Evolutionary conservation across 2,113 vertebrate species (phyloP).

Genomic region (Paradoxurus hermaphroditus): DNA sequence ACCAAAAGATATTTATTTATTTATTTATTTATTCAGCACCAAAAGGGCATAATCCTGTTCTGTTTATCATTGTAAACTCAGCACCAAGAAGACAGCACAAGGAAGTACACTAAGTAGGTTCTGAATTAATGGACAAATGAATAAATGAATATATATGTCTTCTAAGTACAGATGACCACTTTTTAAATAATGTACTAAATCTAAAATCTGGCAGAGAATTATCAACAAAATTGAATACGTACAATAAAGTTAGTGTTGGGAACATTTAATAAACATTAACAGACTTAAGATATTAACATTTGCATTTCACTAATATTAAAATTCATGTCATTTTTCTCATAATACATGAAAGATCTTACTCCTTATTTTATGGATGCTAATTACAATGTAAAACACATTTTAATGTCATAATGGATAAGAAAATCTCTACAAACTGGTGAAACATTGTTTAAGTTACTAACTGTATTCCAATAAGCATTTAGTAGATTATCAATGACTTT

Average conservation of each 20-base stretch:
- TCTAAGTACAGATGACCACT: background rate
- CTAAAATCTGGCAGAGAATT: background rate
- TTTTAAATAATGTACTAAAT: slow-evolving; percentile 37
- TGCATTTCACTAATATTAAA: slow-evolving; percentile 28
- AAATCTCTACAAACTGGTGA: slow-evolving; percentile 3
- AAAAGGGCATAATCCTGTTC: background rate
- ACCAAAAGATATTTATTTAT: background rate
- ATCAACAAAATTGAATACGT: slow-evolving; percentile 4
- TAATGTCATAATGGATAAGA: slow-evolving; percentile 41
- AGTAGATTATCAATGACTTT: slow-evolving; percentile 43
- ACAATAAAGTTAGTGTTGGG: background rate
- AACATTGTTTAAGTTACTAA: slow-evolving; percentile 48
- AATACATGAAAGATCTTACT: slow-evolving; percentile 5
- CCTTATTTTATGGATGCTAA: slow-evolving; percentile 43
- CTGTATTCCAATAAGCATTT: slow-evolving; percentile 41
- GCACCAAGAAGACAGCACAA: background rate
- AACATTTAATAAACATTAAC: background rate
- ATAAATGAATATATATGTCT: background rate
- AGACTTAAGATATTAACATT: slow-evolving; percentile 28
- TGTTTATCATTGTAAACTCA: background rate
- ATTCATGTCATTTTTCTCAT: slow-evolving; percentile 41
- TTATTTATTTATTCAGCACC: background rate
- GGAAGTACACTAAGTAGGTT: background rate
- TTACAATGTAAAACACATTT: slow-evolving; percentile 46
- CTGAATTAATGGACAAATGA: slow-evolving; percentile 14